These are phyloP conservation scores for Trypoxylus dichotomus DNA, from an alignment of 1,140 invertebrate species.

Conservation along the genomic window DNA sequence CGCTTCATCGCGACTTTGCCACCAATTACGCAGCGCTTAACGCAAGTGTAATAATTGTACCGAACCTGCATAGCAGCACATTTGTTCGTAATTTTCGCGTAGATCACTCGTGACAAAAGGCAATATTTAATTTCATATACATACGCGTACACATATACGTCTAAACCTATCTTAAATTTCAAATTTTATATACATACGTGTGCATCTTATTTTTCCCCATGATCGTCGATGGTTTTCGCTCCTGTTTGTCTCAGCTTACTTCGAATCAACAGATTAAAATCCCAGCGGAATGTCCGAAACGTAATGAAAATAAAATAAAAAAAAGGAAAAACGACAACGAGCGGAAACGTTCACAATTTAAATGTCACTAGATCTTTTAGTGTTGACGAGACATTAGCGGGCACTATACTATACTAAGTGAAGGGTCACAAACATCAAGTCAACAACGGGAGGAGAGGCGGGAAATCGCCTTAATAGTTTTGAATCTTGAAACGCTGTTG, in stretches of 20 bases:
- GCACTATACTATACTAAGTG: conserved; percentile 27
- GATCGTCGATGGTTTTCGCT: neutral
- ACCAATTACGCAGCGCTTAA: too few relatives aligned
- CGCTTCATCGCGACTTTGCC: neutral
- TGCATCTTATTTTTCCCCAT: conserved; percentile 28
- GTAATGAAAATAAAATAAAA: neutral
- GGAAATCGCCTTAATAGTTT: conserved; percentile 27
- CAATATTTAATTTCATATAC: conserved; percentile 4
- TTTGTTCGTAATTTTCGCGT: neutral
- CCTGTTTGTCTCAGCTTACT: neutral
- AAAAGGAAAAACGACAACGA: neutral
- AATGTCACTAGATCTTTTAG: conserved; percentile 22
- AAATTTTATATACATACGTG: conserved; percentile 17
- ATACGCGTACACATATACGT: too few relatives aligned
- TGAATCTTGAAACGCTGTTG: conserved; percentile 18
- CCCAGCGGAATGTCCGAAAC: neutral
- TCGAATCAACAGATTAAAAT: too few relatives aligned
- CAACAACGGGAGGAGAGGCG: conserved; percentile 19
- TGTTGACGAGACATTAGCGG: conserved; percentile 24
- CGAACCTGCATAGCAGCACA: too few relatives aligned
- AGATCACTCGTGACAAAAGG: neutral
- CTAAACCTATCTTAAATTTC: too few relatives aligned
- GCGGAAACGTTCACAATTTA: conserved; percentile 9
- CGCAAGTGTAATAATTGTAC: too few relatives aligned
- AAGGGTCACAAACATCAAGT: conserved; percentile 24